These are phyloP conservation scores for Hoplostethus atlanticus DNA, from an alignment of 2,797 vertebrate genomes.

Conservation along the genomic window DNA sequence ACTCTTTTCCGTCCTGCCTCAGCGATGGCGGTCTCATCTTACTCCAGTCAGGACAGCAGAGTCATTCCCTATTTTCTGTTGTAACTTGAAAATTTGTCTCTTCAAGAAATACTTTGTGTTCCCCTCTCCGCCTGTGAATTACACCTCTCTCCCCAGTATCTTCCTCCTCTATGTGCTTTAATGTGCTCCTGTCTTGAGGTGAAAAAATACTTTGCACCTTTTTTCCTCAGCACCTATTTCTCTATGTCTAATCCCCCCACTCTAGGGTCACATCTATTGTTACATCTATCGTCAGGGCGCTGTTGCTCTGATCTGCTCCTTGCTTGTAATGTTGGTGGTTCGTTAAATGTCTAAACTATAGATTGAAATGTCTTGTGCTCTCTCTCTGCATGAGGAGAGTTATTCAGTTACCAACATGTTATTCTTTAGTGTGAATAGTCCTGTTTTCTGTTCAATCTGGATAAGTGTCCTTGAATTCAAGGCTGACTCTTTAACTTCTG, in stretches of 20 bases:
- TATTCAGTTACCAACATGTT: slow-evolving; percentile 36
- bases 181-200: background rate
- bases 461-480: slow-evolving; percentile 41
- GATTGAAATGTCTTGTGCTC: background rate
- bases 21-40: too few species aligned
- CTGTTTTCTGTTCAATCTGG: slow-evolving; percentile 26
- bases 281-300: background rate
- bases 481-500: slow-evolving; percentile 15
- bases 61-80: too few species aligned
- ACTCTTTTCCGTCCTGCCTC: too few species aligned
- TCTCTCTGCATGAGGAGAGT: background rate
- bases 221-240: background rate
- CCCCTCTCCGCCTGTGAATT: too few species aligned
- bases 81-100: too few species aligned
- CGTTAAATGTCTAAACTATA: background rate
- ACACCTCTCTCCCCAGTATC: background rate
- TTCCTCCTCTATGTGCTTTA: background rate
- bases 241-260: background rate
- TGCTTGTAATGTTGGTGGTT: too few species aligned
- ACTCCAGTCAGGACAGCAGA: too few species aligned
- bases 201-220: background rate
- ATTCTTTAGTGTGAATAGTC: slow-evolving; percentile 33
- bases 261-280: too few species aligned
- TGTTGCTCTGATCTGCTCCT: too few species aligned
- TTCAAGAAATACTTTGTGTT: background rate